Base-by-base conservation (phyloP, 2,113 vertebrate species). In the Hydrochoerus hydrochaeris region DNA sequence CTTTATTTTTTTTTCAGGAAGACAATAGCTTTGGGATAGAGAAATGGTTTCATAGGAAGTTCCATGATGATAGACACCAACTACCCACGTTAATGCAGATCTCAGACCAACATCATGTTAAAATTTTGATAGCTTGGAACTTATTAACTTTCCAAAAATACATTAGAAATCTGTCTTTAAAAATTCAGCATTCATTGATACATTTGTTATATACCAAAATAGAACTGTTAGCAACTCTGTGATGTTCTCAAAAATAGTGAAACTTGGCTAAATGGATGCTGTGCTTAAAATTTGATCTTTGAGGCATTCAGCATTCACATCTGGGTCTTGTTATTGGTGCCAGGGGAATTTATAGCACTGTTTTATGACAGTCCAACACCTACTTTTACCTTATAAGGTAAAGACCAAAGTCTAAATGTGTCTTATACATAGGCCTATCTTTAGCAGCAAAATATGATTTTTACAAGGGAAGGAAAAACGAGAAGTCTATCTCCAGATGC, bases 351-450 rank as follows among this genome's bases (percentile, higher is more conserved):
- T 98, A 65, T 80, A 97, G 83, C 35, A 98, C 84, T 98, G 91
- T 96, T 84, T 95, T 93, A 95, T 94, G 90, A 94, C 69, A 93
- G 77, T 73, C 96, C 30, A 60, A 96, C 86, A 97, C 7, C 97
- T 54, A 75, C 78, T 98, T 98, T 98, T 85, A 88, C 97, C 98
- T 98, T 97, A 94, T 94, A 94, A 85, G 80, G 97, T 95, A 97
- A 98, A 97, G 82, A 32, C 16, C 69, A 88, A 95, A 97, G 30
- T 97, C 9, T 94, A 81, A 96, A 90, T 97, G 83, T 90, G 67
- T 83, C 58, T 90, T 97, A 95, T 97, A 88, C 28, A 91, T 28
- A 69, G 17, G 86, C 38, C 62, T 98, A 35, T 97, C 90, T 98
- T 98, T 98, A 98, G 94, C 93, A 88, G 86, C 92, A 95, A 95